These are phyloP conservation scores for Patiria miniata DNA, from an alignment of 35 echinoderm and acorn worm genomes.

Conservation along the genomic window DNA sequence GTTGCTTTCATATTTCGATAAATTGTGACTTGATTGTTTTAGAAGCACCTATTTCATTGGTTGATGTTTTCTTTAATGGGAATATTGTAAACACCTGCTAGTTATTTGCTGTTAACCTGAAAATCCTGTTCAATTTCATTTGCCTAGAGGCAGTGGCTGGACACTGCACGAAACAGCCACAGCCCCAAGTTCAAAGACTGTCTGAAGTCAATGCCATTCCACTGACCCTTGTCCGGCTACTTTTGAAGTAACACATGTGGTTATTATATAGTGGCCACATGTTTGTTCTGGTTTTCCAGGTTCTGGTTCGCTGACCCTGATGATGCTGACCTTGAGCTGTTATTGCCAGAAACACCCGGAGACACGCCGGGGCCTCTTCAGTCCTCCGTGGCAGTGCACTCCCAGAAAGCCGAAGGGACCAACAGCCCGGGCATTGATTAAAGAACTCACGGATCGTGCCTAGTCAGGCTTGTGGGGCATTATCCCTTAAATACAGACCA, in stretches of 20 bases:
- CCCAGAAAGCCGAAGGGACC: neutral
- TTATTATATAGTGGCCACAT: too few species aligned
- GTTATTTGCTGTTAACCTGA: too few species aligned
- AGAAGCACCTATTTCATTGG: too few species aligned
- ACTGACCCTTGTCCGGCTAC: neutral
- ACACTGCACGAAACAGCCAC: neutral
- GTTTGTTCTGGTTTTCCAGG: too few species aligned
- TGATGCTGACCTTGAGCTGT: neutral
- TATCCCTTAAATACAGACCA: constrained; percentile 18
- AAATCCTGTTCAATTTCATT: too few species aligned
- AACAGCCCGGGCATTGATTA: neutral
- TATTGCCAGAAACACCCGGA: neutral
- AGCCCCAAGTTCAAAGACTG: neutral
- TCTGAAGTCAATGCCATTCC: constrained; percentile 20
- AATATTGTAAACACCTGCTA: too few species aligned
- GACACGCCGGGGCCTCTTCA: neutral
- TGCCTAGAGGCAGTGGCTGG: neutral
- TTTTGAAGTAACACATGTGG: too few species aligned
- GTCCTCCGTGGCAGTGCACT: neutral
- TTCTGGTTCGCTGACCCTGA: neutral
- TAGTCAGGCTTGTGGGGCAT: constrained; percentile 26
- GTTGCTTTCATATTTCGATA: too few species aligned
- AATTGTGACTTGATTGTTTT: too few species aligned
- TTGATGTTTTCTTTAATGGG: too few species aligned
- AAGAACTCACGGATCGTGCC: neutral